Base-by-base conservation (phyloP, 2,797 vertebrate genomes). In the Melanotaenia trifasciata region DNA sequence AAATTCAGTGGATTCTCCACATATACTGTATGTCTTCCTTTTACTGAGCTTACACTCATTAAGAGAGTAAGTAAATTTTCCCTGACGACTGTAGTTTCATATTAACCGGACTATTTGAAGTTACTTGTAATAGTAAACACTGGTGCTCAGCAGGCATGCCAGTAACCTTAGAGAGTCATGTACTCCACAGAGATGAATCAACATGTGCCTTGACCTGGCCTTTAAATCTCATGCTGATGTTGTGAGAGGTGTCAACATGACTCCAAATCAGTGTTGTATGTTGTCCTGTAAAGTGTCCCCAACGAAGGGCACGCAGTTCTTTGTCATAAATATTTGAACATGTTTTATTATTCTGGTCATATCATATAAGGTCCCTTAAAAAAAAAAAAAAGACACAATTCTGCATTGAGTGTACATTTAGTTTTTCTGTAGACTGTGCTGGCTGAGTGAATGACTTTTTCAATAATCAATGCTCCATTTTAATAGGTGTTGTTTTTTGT, bases 191-290 rank as follows among this genome's bases (percentile, higher is more conserved):
- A 65, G 63, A 73, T 74, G 47, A 72, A 68, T 74, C 72, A 81
- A 53, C 63, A 33, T 65, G 28, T 64, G 30, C 67, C 56, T 54
- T 62, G 59, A 58, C 51, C 40, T 74, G 70, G 62, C 67, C 16
- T 70, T 58, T 59, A n/a, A 40, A 69, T 79, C 26, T 78, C 68
- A 47, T 58, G 4, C 4, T 0, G 20, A 40, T 64, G 67, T 74
- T 64, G 64, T 81, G 64, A 84, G 13, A n/a, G 14, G 24, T 84
- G 81, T 87, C 71, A 80, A 45, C 65, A 45, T 36, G 32, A 54
- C 45, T 87, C 45, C 18, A 54, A 12, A 53, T 83, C 74, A 74
- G 30, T n/a, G 28, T 54, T 56, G 40, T 36, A 3, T 36, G 64
- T 53, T 20, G 40, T 22, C 35, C 28, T 36, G 26, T 72, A 32